Evolutionary conservation across 1,140 invertebrate genomes (phyloP).

Genomic region (Drosophila pseudoobscura): DNA sequence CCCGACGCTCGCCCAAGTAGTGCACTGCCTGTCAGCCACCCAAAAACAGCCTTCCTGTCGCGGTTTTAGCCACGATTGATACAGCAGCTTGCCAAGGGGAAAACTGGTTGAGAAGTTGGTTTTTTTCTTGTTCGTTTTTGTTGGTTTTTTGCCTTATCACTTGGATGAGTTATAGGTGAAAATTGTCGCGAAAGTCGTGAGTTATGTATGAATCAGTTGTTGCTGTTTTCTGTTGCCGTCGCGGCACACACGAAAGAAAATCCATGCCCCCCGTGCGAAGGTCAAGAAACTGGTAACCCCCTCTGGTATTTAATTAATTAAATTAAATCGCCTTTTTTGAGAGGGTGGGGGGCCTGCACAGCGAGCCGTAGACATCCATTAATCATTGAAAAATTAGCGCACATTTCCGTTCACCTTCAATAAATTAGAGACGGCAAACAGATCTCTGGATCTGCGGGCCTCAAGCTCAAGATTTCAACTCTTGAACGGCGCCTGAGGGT

Average conservation of each 20-base stretch:
- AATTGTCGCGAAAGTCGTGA: slow-evolving; percentile 80
- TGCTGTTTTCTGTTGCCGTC: not conserved
- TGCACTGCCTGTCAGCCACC: no score
- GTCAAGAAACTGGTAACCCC: slow-evolving; percentile 70
- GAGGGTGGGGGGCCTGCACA: slow-evolving; percentile 20
- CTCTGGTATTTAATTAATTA: slow-evolving; percentile 68
- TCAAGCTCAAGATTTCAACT: not conserved
- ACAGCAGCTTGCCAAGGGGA: not conserved
- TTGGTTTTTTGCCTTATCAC: slow-evolving; percentile 67
- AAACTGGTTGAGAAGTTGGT: slow-evolving; percentile 51
- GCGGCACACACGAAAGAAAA: slow-evolving; percentile 41
- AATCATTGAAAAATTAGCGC: slow-evolving; percentile 76
- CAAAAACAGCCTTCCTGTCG: no score
- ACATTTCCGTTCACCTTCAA: slow-evolving; percentile 80
- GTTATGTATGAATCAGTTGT: slow-evolving; percentile 61
- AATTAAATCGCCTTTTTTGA: slow-evolving; percentile 64
- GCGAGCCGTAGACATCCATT: slow-evolving; percentile 49
- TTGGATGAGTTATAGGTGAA: slow-evolving; percentile 79
- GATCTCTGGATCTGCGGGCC: slow-evolving; percentile 22
- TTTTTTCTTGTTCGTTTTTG: slow-evolving; percentile 24
- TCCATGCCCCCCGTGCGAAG: slow-evolving; percentile 42
- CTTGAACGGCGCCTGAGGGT: not conserved
- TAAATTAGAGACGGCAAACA: slow-evolving; percentile 64
- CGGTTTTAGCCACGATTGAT: no score
- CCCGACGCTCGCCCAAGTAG: not conserved